Base-by-base conservation (phyloP, 2,113 vertebrate species). In the Natator depressus region DNA sequence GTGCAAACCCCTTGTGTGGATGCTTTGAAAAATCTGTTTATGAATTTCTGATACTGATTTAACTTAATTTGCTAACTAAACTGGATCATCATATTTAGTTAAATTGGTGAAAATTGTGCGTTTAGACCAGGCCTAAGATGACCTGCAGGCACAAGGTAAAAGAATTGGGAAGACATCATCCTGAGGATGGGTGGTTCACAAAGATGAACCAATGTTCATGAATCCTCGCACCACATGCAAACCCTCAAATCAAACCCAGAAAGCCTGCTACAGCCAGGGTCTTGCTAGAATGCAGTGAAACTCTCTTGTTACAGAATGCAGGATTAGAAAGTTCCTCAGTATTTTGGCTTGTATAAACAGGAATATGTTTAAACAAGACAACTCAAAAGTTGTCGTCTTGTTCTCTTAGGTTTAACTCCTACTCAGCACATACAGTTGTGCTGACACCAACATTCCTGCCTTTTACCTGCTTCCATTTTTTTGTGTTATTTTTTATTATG, bases 401-500 rank as follows among this genome's bases (percentile, higher is more conserved):
- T 72, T 72, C 65, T 72, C 65, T 72, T n/a, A 72, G n/a, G 65
- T 72, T 72, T 72, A 72, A 17, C 35, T n/a, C 22, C 19, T 72
- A 22, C n/a, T 72, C 17, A 38, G 65, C 65, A 38, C n/a, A 72
- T 22, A 72, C 4, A 72, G 35, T 4, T 62, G 27, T 29, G 57
- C 8, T 14, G 81, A 14, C 14, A 38, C 12, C 81, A 84, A 35
- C 8, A 16, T 5, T 31, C 12, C 22, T 16, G 53, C 9, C 69
- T 82, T 80, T 4, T 46, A 88, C 22, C 19, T 29, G 16, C 31
- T 65, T 31, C 62, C 31, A n/a, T 62, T 59, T 57, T 27, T 7
- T 0, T 1, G 4, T 2, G 55, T 13, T 5, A 1, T 54, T 54
- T 69, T 59, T 57, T 27, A 5, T 0, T 1, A 7, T 2, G 55